Evolutionary conservation across 1,140 invertebrate species (phyloP), one percentile per base, ranked within the genome.

Genomic region (Heliconius hermathena): DNA sequence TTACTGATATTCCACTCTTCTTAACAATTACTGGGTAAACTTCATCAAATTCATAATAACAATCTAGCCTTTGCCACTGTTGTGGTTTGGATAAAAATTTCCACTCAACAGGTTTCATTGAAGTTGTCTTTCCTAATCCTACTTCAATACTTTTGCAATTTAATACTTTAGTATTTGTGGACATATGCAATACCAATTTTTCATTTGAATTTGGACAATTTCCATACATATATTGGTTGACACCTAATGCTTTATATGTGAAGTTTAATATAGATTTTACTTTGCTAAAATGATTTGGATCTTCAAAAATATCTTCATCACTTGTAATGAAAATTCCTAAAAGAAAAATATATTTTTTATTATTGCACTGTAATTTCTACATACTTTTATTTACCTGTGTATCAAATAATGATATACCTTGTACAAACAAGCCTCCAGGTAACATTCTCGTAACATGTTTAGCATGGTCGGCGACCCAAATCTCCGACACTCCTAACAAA

Each of bases 381-480:
- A 22, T 78, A 77, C 1, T 73, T 41, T 71, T 33, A 71, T 72
- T 20, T 36, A 41, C 3, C 41, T 29, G 11, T 73, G 26, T 66
- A 76, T 36, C 26, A 46, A 72, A 22, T 54, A 38, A 33, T 22
- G 78, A 46, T 41, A 76, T 82, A 85, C 96, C 97, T 84, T 98
- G 94, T 71, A 98, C 96, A 93, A 96, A 96, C 94, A 98, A 96
- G 33, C 97, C 97, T 70, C 97, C 97, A 57, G 97, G 97, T 73
- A 98, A 92, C 97, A 98, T 98, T 91, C 97, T 95, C 3, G 96
- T 97, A 1, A 97, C 96, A 94, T 97, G 95, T 91, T 95, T 96
- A 9, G 96, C 96, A 94, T 97, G 96, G 91, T 97, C 96, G 9
- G 96, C 96, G 9, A 97, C 93, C 95, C 95, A 96, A 78, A 90